Conservation (phyloP, 2,888 invertebrate species). For the Apomyelois bistriatella region DNA sequence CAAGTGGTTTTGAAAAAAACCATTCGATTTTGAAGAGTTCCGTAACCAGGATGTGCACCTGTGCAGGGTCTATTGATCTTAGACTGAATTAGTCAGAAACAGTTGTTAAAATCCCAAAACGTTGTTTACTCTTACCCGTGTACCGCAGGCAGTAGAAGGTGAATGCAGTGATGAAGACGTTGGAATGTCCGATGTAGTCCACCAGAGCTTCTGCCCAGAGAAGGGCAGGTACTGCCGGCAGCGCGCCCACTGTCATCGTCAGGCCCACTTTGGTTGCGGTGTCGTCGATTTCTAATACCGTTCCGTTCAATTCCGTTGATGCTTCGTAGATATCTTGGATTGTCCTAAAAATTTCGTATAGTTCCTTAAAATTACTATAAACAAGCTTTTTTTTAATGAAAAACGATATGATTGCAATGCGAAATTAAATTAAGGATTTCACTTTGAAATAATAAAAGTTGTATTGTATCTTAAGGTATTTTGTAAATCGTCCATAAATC, state of each 20-base stretch:
- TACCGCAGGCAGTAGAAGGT: constrained; percentile 89
- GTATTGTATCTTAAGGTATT: too few species aligned
- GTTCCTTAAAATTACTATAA: not conserved
- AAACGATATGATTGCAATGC: too few species aligned
- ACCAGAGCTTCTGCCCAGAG: constrained; percentile 90
- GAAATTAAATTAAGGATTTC: too few species aligned
- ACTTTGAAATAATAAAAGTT: too few species aligned
- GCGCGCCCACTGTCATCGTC: constrained; percentile 83
- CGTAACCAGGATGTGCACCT: too few species aligned
- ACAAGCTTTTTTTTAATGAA: too few species aligned
- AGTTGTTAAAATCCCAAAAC: too few species aligned
- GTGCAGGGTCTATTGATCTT: too few species aligned
- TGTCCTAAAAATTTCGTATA: constrained; percentile 82
- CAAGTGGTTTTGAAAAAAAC: too few species aligned
- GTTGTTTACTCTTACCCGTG: constrained; percentile 74
- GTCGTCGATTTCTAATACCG: constrained; percentile 25
- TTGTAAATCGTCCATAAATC: too few species aligned
- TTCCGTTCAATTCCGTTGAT: constrained; percentile 61
- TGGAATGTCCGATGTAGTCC: constrained; percentile 90
- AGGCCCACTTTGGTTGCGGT: constrained; percentile 80
- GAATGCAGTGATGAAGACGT: constrained; percentile 90
- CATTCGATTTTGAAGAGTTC: too few species aligned
- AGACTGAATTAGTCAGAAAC: too few species aligned
- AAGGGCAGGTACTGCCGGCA: constrained; percentile 85
- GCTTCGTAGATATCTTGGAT: constrained; percentile 78